Percentiles rank a stretch among this genome's conserved stretches.
These are phyloP conservation scores for Coelopa pilipes DNA, from an alignment of 2,888 invertebrate species.

Conservation along the genomic window DNA sequence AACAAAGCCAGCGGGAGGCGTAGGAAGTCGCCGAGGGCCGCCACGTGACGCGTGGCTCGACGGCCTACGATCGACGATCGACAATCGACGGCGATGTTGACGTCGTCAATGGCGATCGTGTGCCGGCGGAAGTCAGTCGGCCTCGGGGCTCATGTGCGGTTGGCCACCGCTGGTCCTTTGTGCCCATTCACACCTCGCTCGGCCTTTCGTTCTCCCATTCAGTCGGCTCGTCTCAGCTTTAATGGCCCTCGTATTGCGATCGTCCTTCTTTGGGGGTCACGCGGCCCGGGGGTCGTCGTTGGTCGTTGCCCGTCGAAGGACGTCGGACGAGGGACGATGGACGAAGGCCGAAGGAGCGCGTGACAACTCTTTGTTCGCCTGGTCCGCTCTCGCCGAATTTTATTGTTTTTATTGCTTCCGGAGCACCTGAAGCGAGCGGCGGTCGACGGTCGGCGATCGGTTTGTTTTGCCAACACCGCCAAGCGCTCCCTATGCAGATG, in stretches of 20 bases:
- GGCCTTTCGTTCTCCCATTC: not conserved
- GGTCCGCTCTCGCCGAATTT: not conserved
- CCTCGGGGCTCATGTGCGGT: constrained; percentile 47
- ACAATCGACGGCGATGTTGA: constrained; percentile 54
- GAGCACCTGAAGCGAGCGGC: constrained; percentile 35
- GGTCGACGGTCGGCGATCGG: not conserved
- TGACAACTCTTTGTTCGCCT: too few species aligned
- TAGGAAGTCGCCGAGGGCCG: constrained; percentile 41
- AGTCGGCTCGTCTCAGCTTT: constrained; percentile 21
- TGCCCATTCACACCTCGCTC: too few species aligned
- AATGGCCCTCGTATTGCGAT: constrained; percentile 2
- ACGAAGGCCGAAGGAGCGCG: too few species aligned
- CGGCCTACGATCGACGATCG: constrained; percentile 31
- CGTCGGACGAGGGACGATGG: too few species aligned
- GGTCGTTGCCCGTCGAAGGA: not conserved
- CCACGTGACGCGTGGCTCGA: constrained; percentile 57
- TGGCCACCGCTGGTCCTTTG: constrained; percentile 40
- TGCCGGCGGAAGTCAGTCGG: too few species aligned
- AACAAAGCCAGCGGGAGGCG: constrained; percentile 63
- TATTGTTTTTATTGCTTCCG: constrained; percentile 54
- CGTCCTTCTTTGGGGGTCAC: not conserved
- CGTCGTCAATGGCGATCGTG: too few species aligned
- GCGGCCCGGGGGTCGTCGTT: not conserved
- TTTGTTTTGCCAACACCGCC: constrained; percentile 23
- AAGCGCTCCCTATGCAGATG: constrained; percentile 38